Conservation (phyloP, 2,797 vertebrate species). For the Ctenopoma multispine region DNA sequence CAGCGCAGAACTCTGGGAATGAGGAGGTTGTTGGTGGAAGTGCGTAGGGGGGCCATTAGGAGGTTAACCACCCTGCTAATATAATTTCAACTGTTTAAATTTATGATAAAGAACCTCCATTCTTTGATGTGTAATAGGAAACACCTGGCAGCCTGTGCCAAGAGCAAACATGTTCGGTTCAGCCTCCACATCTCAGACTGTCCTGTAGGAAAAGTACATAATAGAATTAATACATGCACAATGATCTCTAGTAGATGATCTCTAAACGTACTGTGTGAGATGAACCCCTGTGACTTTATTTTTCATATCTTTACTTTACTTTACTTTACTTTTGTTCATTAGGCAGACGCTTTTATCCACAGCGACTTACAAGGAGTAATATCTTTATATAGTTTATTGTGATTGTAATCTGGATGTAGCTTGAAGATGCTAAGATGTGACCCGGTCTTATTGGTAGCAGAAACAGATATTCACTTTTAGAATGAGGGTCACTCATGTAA, state of each 20-base stretch:
- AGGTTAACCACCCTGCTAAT: constrained; percentile 62
- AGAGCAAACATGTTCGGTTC: constrained; percentile 74
- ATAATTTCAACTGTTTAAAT: constrained; percentile 56
- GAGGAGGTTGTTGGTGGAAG: constrained; percentile 17
- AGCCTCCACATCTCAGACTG: constrained; percentile 37
- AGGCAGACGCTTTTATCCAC: no score
- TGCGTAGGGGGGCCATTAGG: constrained; percentile 40
- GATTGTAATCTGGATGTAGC: no score
- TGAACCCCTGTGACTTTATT: no score
- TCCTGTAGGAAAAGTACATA: neutral
- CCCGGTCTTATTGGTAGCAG: no score
- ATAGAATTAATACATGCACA: neutral
- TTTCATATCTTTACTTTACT: no score
- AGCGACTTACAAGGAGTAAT: no score
- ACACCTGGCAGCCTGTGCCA: constrained; percentile 59
- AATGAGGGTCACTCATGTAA: no score
- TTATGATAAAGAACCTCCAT: constrained; percentile 50
- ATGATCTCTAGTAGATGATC: neutral
- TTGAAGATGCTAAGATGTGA: no score
- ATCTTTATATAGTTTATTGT: no score
- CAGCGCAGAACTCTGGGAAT: constrained; percentile 16
- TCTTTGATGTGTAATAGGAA: constrained; percentile 64
- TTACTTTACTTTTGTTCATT: no score
- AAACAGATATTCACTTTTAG: no score
- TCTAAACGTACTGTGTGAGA: neutral